A percentile compares a stretch with the other conserved stretches of the same genome.
These are phyloP conservation scores for Muscina levida DNA, from an alignment of 2,888 invertebrate genomes.

Conservation along the genomic window DNA sequence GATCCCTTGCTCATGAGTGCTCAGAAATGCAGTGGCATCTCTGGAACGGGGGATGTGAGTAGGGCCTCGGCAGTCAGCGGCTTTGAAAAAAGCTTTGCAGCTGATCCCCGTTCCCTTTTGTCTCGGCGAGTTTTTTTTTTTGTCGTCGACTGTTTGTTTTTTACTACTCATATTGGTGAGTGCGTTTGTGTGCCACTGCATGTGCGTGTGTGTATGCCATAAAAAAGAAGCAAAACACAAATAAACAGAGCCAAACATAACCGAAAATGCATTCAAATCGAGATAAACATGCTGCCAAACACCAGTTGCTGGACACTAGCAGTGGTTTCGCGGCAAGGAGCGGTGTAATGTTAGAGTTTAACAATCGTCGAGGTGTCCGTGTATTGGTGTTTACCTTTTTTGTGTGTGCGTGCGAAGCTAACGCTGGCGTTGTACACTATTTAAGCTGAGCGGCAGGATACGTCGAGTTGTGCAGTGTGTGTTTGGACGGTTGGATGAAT, in stretches of 20 bases:
- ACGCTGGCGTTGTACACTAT: conserved; percentile 35
- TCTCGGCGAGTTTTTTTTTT: neutral
- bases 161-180: conserved; percentile 33
- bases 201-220: conserved; percentile 63
- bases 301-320: conserved; percentile 72
- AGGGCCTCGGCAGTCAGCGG: conserved; percentile 46
- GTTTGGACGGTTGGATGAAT: neutral
- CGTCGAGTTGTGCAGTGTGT: neutral
- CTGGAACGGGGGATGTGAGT: conserved; percentile 35
- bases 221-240: conserved; percentile 63
- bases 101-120: conserved; percentile 54
- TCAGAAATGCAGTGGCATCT: conserved; percentile 56
- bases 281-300: conserved; percentile 72
- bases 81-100: conserved; percentile 60
- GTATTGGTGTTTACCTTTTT: neutral
- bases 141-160: conserved; percentile 25
- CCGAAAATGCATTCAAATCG: conserved; percentile 68
- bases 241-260: conserved; percentile 57
- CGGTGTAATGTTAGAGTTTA: conserved; percentile 49
- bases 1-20: conserved; percentile 47
- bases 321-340: conserved; percentile 41
- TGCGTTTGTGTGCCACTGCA: conserved; percentile 41
- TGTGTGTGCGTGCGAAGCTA: neutral
- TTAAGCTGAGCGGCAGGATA: conserved; percentile 8
- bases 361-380: conserved; percentile 50